These are phyloP conservation scores for Poicephalus meyeri DNA, from an alignment of 2,113 vertebrate genomes.

Conservation along the genomic window DNA sequence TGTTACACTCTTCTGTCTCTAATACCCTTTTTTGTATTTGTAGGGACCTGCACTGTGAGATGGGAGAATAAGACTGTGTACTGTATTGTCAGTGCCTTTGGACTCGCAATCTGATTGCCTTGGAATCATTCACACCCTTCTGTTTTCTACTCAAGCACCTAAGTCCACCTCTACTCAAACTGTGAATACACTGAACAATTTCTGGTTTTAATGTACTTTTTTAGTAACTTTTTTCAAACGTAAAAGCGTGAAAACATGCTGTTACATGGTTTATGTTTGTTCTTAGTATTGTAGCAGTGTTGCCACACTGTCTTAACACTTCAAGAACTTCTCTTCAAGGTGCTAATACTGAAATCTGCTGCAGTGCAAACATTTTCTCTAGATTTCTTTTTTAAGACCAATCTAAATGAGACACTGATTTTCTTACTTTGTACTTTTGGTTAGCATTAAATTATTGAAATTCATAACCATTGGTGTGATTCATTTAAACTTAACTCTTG, in stretches of 20 bases:
- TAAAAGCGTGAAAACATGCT: conserved; percentile 17
- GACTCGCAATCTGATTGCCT: conserved; percentile 82
- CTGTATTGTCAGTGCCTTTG: conserved; percentile 91
- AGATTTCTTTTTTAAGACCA: conserved; percentile 50
- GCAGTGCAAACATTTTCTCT: conserved; percentile 50
- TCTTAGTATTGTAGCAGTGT: not conserved
- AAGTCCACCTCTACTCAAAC: conserved; percentile 15
- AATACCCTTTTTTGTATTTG: not conserved
- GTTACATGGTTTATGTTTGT: not conserved
- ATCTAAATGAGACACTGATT: conserved; percentile 51
- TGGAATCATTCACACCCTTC: not conserved
- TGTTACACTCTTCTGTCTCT: not conserved
- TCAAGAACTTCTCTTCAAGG: conserved; percentile 67
- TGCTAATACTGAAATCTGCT: conserved; percentile 72
- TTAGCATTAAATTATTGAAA: conserved; percentile 81
- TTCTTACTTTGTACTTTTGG: conserved; percentile 75
- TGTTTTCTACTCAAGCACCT: not conserved
- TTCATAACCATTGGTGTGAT: conserved; percentile 35
- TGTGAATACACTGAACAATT: conserved; percentile 31
- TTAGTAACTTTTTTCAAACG: not conserved
- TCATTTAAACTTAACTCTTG: not conserved
- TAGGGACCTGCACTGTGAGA: conserved; percentile 90
- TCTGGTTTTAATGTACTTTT: conserved; percentile 33
- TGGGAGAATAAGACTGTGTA: conserved; percentile 96
- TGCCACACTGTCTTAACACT: conserved; percentile 61